Base-by-base conservation (phyloP, 2,113 vertebrate genomes). In the Progne subis region DNA sequence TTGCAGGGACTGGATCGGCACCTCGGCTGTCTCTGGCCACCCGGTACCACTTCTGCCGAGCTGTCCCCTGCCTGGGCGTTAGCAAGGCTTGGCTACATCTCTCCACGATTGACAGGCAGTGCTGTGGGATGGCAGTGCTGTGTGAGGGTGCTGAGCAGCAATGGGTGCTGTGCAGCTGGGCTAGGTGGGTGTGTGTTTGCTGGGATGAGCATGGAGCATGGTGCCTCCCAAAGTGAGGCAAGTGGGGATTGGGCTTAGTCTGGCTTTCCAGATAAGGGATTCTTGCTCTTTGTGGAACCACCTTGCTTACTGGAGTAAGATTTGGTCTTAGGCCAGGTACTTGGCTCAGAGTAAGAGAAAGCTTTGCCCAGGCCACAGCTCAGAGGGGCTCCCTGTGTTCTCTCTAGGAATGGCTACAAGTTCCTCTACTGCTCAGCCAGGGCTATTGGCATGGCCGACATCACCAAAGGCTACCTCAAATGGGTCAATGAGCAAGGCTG, bases 381-480 rank as follows among this genome's bases (percentile, higher is more conserved):
- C 69, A 41, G 69, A 50, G 25, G 15, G 6, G 6, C 32, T 92
- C 60, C 43, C 43, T 92, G 39, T 67, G 23, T 47, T 79, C 31
- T 77, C 67, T 56, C 55, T 90, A 99, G 99, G 97, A 99, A 99
- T 3, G 99, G 99, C 60, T 99, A 99, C 95, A 99, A 99, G 96
- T 99, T 99, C 97, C 98, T 99, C 84, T 99, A 99, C 93, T 99
- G 99, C 91, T 99, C 99, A 0, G 99, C 99, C 3, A 98, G 99
- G 78, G 98, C 99, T 2, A 99, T 99, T 1, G 99, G 99, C 90
- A 98, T 99, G 99, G 98, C 99, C 0, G 98, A 98, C 87, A 98
- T 99, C 97, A 99, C 99, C 69, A 99, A 99, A 87, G 98, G 98
- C 46, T 99, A 99, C 96, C 97, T 99, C 53, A 97, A 97, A 86